phyloP scores from a whole-genome alignment of 2,113 vertebrate species.

The Atlantisia rogersi region DNA sequence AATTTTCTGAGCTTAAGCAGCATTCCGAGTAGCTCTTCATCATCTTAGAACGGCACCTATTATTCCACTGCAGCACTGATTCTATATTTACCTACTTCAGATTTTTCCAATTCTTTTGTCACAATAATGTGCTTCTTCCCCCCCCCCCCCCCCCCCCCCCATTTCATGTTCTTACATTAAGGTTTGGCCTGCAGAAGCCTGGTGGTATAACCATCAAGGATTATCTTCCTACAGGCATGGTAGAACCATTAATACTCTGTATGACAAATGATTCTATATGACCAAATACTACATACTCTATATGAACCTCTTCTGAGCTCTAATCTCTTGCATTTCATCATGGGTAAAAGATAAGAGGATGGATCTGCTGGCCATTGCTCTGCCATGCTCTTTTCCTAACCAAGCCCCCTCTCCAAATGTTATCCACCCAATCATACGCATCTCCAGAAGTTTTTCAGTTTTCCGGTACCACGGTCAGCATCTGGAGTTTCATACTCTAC shows the following conservation, averaged over 20 bases:
- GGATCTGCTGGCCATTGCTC: neutral
- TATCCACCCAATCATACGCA: neutral
- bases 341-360: neutral
- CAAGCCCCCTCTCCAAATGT: neutral
- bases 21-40: neutral
- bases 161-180: neutral
- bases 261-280: neutral
- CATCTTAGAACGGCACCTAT: neutral
- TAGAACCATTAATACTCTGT: neutral
- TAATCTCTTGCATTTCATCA: neutral
- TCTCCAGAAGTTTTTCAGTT: neutral
- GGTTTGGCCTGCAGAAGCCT: neutral
- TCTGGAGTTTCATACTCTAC: neutral
- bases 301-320: neutral
- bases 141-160: rapidly evolving
- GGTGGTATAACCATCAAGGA: neutral
- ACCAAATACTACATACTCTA: neutral
- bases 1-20: conserved; percentile 26
- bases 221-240: neutral
- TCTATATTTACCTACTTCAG: neutral
- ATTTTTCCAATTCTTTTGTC: neutral
- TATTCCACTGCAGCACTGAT: neutral
- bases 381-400: neutral
- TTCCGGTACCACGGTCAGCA: neutral
- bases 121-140: neutral